These are phyloP conservation scores for Drosophila sproati DNA, from an alignment of 1,140 invertebrate species.

Conservation along the genomic window DNA sequence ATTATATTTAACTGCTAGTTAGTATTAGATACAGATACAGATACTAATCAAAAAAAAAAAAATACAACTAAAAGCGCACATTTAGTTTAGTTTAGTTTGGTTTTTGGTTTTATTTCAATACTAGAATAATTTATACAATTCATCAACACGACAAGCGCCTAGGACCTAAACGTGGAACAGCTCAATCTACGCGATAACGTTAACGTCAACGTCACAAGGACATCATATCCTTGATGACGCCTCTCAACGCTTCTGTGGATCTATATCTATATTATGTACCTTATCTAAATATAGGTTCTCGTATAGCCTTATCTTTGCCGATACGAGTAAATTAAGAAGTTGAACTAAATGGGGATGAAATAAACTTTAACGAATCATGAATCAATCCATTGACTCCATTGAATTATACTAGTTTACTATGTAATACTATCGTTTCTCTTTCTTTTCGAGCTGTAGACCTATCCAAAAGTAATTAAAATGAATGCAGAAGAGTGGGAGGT, in stretches of 20 bases:
- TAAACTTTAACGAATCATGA: constrained; percentile 3
- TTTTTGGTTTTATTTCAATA: constrained; percentile 20
- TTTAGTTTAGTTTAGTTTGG: constrained; percentile 26
- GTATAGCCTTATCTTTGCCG: background rate
- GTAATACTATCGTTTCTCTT: background rate
- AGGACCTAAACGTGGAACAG: constrained; percentile 68
- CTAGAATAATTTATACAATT: constrained; percentile 61
- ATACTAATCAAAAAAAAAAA: constrained; percentile 43
- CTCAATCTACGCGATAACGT: constrained; percentile 44
- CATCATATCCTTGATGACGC: background rate
- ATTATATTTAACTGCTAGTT: constrained; percentile 63
- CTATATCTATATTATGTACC: constrained; percentile 24
- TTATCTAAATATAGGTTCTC: constrained; percentile 17
- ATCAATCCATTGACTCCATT: background rate
- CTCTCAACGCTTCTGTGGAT: constrained; percentile 11
- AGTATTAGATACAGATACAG: constrained; percentile 73
- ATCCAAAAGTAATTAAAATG: background rate
- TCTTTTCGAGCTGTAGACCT: background rate
- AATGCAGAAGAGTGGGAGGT: too few relatives aligned
- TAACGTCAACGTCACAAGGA: constrained; percentile 1
- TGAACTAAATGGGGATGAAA: background rate
- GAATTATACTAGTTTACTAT: background rate
- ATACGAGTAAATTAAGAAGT: background rate
- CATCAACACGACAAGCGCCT: constrained; percentile 68
- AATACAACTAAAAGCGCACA: constrained; percentile 60